Conservation (phyloP, 1,140 invertebrate genomes). For the Ruditapes philippinarum region DNA sequence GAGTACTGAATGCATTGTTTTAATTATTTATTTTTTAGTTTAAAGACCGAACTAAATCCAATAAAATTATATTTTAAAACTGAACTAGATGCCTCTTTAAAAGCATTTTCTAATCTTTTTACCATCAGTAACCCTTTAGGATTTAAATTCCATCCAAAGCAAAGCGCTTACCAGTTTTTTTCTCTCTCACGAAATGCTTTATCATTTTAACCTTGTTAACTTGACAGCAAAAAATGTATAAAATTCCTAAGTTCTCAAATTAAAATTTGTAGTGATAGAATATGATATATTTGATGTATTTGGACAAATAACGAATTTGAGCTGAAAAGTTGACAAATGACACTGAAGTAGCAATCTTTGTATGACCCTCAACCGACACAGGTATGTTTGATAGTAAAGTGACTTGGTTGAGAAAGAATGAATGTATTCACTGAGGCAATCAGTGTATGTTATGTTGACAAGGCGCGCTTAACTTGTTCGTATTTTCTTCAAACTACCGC, state of each 20-base stretch:
- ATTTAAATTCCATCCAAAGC: too few relatives aligned
- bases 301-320: conserved; percentile 30
- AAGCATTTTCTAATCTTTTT: too few relatives aligned
- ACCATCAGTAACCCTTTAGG: too few relatives aligned
- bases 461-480: neutral
- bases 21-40: too few relatives aligned
- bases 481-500: neutral
- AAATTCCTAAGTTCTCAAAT: neutral
- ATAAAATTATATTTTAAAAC: too few relatives aligned
- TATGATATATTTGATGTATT: neutral
- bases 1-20: too few relatives aligned
- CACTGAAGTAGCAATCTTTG: neutral
- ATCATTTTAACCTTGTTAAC: too few relatives aligned
- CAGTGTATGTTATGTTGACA: neutral
- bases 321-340: conserved; percentile 10
- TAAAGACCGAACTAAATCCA: too few relatives aligned
- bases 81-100: too few relatives aligned
- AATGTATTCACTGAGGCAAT: conserved; percentile 11
- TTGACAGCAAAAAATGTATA: neutral
- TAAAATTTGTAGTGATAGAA: conserved; percentile 4
- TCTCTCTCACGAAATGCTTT: too few relatives aligned
- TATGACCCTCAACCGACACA: neutral
- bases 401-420: neutral
- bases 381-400: neutral
- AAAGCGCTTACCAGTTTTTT: too few relatives aligned